A percentile compares a stretch with the other conserved stretches of the same genome.
These are phyloP conservation scores for Drosophila kanekoi DNA, from an alignment of 2,888 invertebrate species.

Conservation along the genomic window DNA sequence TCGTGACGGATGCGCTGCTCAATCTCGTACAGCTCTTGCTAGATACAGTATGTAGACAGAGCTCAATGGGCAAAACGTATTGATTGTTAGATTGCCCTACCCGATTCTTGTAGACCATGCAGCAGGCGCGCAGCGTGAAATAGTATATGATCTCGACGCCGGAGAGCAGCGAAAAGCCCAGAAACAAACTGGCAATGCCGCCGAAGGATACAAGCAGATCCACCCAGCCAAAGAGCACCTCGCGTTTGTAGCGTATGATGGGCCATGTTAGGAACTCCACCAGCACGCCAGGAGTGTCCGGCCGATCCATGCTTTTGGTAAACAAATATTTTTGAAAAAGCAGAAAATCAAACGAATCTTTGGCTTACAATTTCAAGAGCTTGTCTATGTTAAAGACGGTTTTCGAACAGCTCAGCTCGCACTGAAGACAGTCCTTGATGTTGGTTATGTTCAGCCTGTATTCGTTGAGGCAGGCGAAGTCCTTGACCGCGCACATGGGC, in stretches of 20 bases:
- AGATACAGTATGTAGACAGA: background rate
- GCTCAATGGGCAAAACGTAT: background rate
- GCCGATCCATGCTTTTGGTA: slow-evolving; percentile 50
- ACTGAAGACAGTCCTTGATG: slow-evolving; percentile 87
- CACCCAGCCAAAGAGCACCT: slow-evolving; percentile 93
- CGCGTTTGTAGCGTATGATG: slow-evolving; percentile 90
- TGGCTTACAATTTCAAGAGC: slow-evolving; percentile 87
- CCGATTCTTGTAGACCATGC: slow-evolving; percentile 85
- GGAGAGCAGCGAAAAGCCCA: slow-evolving; percentile 91
- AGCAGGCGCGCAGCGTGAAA: slow-evolving; percentile 88
- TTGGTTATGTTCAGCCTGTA: slow-evolving; percentile 87
- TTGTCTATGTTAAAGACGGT: slow-evolving; percentile 92
- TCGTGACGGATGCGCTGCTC: slow-evolving; percentile 81
- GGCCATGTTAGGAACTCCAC: slow-evolving; percentile 90
- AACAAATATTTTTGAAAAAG: background rate
- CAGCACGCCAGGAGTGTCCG: slow-evolving; percentile 72
- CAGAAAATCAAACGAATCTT: too few species aligned
- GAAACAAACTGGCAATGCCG: slow-evolving; percentile 86
- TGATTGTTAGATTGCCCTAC: slow-evolving; percentile 53
- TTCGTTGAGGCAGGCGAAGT: slow-evolving; percentile 87
- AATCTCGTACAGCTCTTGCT: slow-evolving; percentile 83
- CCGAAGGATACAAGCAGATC: slow-evolving; percentile 89
- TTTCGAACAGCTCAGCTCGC: slow-evolving; percentile 91
- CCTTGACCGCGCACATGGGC: slow-evolving; percentile 87
- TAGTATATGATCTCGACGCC: slow-evolving; percentile 92